phyloP scores from a whole-genome alignment of 2,113 vertebrate genomes.

The Cariama cristata region DNA sequence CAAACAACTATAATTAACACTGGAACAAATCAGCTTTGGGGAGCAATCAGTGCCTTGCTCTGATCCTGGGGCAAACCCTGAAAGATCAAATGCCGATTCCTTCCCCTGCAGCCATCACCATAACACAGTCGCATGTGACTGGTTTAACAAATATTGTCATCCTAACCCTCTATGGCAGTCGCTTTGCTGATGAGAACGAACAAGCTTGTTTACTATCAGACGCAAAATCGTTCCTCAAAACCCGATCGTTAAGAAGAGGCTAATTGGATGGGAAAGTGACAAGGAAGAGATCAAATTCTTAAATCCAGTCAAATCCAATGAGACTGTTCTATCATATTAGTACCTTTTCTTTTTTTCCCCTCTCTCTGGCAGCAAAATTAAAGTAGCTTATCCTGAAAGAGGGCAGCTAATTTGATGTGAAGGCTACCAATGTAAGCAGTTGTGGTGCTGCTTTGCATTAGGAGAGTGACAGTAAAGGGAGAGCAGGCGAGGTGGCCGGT shows the following conservation, averaged over 20 bases:
- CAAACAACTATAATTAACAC: background rate
- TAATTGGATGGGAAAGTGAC: background rate
- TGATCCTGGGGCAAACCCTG: background rate
- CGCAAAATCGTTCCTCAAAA: background rate
- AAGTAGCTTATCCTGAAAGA: background rate
- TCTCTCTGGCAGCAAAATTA: background rate
- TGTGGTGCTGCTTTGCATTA: background rate
- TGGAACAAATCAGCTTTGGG: background rate
- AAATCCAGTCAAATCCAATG: background rate
- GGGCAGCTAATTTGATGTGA: background rate
- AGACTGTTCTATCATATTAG: background rate
- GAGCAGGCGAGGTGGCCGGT: accelerated
- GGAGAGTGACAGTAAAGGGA: too few species aligned
- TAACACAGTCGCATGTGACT: background rate
- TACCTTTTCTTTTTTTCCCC: background rate
- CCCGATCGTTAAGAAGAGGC: accelerated
- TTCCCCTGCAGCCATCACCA: background rate
- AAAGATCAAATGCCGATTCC: accelerated
- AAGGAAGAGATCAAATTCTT: background rate
- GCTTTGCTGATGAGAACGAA: background rate
- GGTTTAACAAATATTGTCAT: background rate
- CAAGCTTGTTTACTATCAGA: background rate
- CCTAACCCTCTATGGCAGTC: background rate
- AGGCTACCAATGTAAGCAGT: background rate
- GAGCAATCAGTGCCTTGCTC: background rate